These are phyloP conservation scores for Ceratina calcarata DNA, from an alignment of 1,140 invertebrate species.

Conservation along the genomic window DNA sequence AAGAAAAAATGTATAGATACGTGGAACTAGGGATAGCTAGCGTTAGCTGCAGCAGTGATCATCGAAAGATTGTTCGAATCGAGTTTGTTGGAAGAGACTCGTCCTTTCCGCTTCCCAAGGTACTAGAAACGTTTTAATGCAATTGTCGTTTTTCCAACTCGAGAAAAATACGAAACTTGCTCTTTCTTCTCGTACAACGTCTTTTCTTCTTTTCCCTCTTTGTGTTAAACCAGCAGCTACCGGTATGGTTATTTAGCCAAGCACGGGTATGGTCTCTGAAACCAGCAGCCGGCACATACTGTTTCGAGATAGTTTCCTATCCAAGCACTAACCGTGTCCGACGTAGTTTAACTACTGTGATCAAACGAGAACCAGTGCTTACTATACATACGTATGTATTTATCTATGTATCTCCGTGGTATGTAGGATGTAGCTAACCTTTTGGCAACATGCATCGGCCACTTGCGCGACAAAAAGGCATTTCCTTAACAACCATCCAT, in stretches of 20 bases:
- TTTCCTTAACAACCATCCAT: constrained; percentile 13
- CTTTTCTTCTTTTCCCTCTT: background rate
- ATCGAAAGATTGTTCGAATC: background rate
- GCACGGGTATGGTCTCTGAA: background rate
- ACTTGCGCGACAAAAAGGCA: constrained; percentile 16
- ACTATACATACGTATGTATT: background rate
- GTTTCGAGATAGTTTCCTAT: constrained; percentile 18
- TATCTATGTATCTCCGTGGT: too few relatives aligned
- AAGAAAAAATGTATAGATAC: background rate
- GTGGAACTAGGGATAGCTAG: background rate
- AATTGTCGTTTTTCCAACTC: too few relatives aligned
- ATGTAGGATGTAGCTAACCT: background rate
- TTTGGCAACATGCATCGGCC: constrained; percentile 7
- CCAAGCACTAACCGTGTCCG: background rate
- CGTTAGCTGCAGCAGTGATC: background rate
- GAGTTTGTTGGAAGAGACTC: background rate
- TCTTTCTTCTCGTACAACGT: background rate
- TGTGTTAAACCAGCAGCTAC: background rate
- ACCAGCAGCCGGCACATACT: background rate
- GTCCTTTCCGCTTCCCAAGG: background rate
- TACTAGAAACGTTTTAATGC: background rate
- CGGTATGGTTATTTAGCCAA: constrained; percentile 1
- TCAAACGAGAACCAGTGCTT: constrained; percentile 5
- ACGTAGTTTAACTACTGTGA: constrained; percentile 10
- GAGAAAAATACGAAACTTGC: background rate